Base-by-base conservation (phyloP, 2,888 invertebrate genomes). In the Oithona nana region DNA sequence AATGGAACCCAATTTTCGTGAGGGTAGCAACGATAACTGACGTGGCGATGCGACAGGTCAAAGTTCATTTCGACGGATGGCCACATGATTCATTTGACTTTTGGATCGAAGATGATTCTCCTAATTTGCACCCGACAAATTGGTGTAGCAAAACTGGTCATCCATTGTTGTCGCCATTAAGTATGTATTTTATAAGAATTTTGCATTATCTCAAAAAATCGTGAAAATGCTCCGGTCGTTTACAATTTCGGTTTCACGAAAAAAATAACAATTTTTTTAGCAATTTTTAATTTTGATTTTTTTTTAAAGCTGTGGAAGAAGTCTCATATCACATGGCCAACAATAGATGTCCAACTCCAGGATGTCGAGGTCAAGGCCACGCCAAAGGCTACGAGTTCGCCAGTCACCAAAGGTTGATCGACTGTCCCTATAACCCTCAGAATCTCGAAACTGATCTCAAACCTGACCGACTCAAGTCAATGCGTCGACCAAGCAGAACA, bases 141-240 rank as follows among this genome's bases (percentile, higher is more conserved):
- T 94, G 92, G 90, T 89, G 90, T 71, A 78, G 81, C 66, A 86
- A 86, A 74, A 90, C 90, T 1, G 84, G 83, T 1, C 92, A 93
- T 72, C 84, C 85, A 0, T 74, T 93, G 28, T 86, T 89, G 71
- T 82, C 86, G 11, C 92, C 92, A 16, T 78, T 88, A 54, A 83
- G 85, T 81, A 72, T 79, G 80, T 75, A 30, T n/a, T 28, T 29
- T n/a, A 3, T 55, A 22, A 8, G 11, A 20, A 24, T 16, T 55
- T 64, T 50, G 24, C 24, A 0, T 8, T 8, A 13, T 61, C 2
- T 29, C 8, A 2, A 24, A 6, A 1, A 39, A 6, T 58, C n/a
- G 16, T 20, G 57, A 57, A 29, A 57, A 55, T 55, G 6, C n/a
- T 55, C n/a, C 3, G 3, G n/a, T n/a, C n/a, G n/a, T n/a, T 39